Conservation (phyloP, 2,113 vertebrate species). For the Fulmarus glacialis region DNA sequence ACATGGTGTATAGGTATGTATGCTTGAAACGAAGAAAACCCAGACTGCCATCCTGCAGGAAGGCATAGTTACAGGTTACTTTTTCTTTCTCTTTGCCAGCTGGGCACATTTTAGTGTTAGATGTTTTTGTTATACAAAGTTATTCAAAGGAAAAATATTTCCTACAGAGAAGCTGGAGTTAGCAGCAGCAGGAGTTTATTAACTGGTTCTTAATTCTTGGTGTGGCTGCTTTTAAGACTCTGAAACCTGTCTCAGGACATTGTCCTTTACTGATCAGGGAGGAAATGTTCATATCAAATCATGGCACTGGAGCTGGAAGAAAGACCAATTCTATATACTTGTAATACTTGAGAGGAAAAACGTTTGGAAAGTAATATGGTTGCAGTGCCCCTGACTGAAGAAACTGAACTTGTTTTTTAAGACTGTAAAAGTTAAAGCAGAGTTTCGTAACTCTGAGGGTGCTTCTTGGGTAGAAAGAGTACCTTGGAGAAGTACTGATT, state of each 20-base stretch:
- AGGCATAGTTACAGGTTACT: not conserved
- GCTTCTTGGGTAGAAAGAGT: not conserved
- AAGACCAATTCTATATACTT: not conserved
- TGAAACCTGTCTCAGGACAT: not conserved
- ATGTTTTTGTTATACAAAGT: not conserved
- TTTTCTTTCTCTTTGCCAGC: not conserved
- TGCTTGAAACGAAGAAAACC: not conserved
- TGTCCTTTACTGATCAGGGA: not conserved
- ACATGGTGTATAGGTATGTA: not conserved
- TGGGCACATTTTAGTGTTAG: not conserved
- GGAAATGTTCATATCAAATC: not conserved
- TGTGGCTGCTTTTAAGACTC: not conserved
- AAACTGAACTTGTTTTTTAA: not conserved
- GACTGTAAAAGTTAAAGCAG: not conserved
- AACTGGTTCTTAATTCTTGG: not conserved
- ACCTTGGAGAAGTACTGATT: not conserved
- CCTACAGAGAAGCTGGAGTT: not conserved
- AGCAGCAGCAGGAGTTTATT: not conserved
- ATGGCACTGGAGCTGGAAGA: not conserved
- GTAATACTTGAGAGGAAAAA: not conserved
- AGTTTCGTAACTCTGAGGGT: not conserved
- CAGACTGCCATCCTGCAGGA: not conserved
- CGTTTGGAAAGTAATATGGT: not conserved
- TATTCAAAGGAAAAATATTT: not conserved
- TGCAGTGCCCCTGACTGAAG: not conserved